These are phyloP conservation scores for Physella acuta DNA, from an alignment of 1,140 invertebrate genomes.

Conservation along the genomic window DNA sequence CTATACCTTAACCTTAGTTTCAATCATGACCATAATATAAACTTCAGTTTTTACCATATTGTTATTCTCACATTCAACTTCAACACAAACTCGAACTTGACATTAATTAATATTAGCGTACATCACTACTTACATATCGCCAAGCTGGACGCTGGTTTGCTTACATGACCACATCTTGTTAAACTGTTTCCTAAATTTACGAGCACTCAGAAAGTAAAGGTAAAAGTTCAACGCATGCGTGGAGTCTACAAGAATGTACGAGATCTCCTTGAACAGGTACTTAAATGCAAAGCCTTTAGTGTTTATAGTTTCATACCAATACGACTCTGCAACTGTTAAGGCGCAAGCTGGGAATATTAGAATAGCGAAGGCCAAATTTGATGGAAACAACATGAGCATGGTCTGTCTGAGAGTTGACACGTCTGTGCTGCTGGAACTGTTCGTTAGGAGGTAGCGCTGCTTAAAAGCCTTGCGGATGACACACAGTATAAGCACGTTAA, in stretches of 20 bases:
- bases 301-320: not conserved
- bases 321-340: conserved; percentile 35
- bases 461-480: conserved; percentile 31
- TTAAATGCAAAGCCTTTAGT: conserved; percentile 15
- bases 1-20: no score
- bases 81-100: no score
- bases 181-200: conserved; percentile 37
- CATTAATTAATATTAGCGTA: no score
- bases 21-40: no score
- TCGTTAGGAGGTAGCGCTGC: conserved; percentile 23
- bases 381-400: conserved; percentile 39
- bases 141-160: no score
- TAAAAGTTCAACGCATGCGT: conserved; percentile 51
- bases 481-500: conserved; percentile 41
- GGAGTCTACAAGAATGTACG: conserved; percentile 42
- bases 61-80: no score
- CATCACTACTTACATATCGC: no score
- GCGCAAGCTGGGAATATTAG: conserved; percentile 44
- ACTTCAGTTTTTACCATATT: no score
- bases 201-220: conserved; percentile 46
- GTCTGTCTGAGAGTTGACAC: conserved; percentile 4
- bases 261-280: conserved; percentile 31
- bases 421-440: not conserved
- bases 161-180: no score
- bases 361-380: conserved; percentile 39